These are phyloP conservation scores for Falco novaeseelandiae DNA, from an alignment of 2,797 vertebrate genomes.

Conservation along the genomic window DNA sequence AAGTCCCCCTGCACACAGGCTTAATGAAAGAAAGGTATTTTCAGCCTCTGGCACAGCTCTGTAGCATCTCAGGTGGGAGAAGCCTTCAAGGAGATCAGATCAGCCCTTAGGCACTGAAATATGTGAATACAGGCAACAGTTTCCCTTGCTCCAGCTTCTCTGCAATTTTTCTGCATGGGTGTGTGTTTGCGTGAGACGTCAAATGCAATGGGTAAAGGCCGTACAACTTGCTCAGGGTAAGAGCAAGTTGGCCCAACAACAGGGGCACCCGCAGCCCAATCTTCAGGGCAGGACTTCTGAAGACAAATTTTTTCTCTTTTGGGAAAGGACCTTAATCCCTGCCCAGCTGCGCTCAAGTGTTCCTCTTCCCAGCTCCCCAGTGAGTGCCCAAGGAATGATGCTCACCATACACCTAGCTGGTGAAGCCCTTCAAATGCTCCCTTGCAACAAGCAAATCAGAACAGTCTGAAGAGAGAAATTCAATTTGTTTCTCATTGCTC, in stretches of 20 bases:
- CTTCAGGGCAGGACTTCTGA: neutral
- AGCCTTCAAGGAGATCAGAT: neutral
- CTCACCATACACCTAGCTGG: neutral
- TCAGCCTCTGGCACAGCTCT: neutral
- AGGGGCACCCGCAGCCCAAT: neutral
- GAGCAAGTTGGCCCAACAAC: neutral
- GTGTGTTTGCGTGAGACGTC: neutral
- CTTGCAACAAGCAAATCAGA: neutral
- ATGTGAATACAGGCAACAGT: neutral
- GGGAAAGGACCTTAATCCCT: neutral
- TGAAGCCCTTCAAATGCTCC: neutral
- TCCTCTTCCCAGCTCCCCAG: neutral
- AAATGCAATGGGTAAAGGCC: neutral
- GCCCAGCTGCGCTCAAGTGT: neutral
- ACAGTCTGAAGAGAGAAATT: neutral
- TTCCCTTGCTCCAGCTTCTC: neutral
- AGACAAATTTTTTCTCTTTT: neutral
- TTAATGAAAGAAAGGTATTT: neutral
- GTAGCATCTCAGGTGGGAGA: neutral
- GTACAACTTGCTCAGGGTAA: neutral
- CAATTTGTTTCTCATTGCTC: neutral
- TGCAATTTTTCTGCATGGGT: accelerated
- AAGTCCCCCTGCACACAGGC: neutral
- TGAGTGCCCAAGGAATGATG: accelerated
- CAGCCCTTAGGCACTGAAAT: neutral